Percentiles rank a stretch among this genome's conserved stretches.
phyloP scores from a whole-genome alignment of 2,113 vertebrate species.

The Pheucticus melanocephalus region DNA sequence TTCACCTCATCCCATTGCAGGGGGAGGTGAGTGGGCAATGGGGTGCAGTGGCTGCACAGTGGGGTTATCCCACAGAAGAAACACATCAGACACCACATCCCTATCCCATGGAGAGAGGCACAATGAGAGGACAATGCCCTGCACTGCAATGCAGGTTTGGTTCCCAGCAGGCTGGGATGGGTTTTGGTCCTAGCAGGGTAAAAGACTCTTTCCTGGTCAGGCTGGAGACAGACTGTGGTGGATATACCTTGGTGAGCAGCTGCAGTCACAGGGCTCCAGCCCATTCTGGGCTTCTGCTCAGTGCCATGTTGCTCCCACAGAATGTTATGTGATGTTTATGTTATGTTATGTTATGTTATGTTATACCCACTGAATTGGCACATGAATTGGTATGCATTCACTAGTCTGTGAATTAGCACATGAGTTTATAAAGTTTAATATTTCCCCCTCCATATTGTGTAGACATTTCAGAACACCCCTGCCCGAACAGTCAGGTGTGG shows the following conservation, averaged over 20 bases:
- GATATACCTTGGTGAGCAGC: not conserved
- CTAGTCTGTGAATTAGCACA: not conserved
- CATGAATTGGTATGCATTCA: not conserved
- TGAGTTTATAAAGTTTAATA: not conserved
- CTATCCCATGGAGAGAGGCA: not conserved
- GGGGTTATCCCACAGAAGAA: not conserved
- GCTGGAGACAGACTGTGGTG: not conserved
- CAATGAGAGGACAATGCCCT: not conserved
- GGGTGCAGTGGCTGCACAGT: not conserved
- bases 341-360: not conserved
- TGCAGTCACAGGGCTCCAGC: not conserved
- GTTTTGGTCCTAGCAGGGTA: not conserved
- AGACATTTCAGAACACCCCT: not conserved
- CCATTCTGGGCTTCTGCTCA: not conserved
- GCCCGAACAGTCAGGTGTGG: not conserved
- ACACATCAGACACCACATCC: not conserved
- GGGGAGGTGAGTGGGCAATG: not conserved
- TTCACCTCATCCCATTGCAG: not conserved
- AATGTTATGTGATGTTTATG: not conserved
- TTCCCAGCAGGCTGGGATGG: not conserved
- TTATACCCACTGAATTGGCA: not conserved
- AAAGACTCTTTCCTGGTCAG: not conserved
- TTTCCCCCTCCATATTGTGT: not conserved
- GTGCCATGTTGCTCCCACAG: not conserved
- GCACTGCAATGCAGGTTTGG: not conserved